Evolutionary conservation across 2,113 vertebrate species (phyloP).

Genomic region (Lichenostomus cassidix): DNA sequence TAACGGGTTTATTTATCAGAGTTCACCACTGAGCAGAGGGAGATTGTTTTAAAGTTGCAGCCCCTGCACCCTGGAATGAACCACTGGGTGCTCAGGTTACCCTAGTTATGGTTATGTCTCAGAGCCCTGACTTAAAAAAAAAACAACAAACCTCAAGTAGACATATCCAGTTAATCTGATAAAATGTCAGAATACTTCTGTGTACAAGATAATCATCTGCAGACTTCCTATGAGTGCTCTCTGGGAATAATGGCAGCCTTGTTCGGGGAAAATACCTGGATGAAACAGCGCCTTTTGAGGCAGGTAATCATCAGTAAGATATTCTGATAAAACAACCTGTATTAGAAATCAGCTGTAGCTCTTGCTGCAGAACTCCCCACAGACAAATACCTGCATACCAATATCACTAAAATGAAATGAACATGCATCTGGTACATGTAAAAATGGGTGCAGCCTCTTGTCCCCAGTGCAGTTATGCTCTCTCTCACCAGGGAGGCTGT

Average conservation of each 20-base stretch:
- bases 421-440: fast-evolving
- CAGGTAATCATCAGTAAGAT: not conserved
- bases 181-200: constrained; percentile 33
- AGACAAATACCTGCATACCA: not conserved
- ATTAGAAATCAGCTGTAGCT: not conserved
- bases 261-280: not conserved
- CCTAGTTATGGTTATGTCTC: not conserved
- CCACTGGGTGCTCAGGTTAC: not conserved
- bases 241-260: constrained; percentile 37
- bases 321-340: not conserved
- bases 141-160: not conserved
- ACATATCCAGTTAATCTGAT: constrained; percentile 55
- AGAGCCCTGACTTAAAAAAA: not conserved
- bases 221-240: not conserved
- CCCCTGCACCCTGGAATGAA: not conserved
- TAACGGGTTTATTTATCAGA: not conserved
- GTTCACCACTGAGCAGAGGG: not conserved
- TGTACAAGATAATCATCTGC: constrained; percentile 3
- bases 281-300: not conserved
- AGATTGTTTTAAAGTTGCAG: not conserved
- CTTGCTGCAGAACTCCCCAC: not conserved
- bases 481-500: not conserved
- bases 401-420: not conserved
- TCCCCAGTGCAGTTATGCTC: not conserved
- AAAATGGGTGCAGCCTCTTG: not conserved